Base-by-base conservation (phyloP, 2,113 vertebrate species). In the Tychaedon coryphoeus region DNA sequence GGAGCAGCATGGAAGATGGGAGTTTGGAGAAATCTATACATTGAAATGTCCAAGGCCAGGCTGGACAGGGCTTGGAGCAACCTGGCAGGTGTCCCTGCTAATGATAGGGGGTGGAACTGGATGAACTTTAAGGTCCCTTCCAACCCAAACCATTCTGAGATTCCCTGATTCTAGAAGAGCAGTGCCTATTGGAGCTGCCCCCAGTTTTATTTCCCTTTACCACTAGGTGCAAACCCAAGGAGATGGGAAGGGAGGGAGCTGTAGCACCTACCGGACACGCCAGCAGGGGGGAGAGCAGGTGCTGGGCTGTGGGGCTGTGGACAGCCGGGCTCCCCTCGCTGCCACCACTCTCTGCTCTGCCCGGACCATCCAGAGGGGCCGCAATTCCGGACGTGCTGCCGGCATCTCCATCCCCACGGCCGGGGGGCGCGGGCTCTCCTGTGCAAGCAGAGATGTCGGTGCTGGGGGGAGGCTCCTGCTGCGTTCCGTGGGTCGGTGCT, bases 241-340 rank as follows among this genome's bases (percentile, higher is more conserved):
- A 70, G 61, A 3, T 6, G 2, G 36, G 48, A 5, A 45, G 42
- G 43, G 22, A 73, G 36, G 2, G 53, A 79, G 57, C 58, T 53
- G 53, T 12, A n/a, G 36, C 56, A 98, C 98, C 66, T 94, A 98
- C 97, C 73, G 94, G 97, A 58, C 97, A 92, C 6, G 90, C 91
- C 25, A 98, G 97, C 75, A 96, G 98, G 7, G 92, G 97, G 33
- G 81, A 95, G 25, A 95, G 97, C 80, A 98, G 85, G 29, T 86
- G 97, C 18, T 97, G 96, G 12, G 82, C 96, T 3, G 48, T 95
- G 13, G 70, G 95, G 92, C 53, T 71, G 43, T 4, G 26, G 5
- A 26, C 10, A 14, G 86, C 51, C 8, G 5, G 88, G 53, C n/a
- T 36, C 6, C 51, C 70, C 81, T 83, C 15, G 1, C 61, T 34